Conservation (phyloP, 1,140 invertebrate genomes). For the Papilio helenus region DNA sequence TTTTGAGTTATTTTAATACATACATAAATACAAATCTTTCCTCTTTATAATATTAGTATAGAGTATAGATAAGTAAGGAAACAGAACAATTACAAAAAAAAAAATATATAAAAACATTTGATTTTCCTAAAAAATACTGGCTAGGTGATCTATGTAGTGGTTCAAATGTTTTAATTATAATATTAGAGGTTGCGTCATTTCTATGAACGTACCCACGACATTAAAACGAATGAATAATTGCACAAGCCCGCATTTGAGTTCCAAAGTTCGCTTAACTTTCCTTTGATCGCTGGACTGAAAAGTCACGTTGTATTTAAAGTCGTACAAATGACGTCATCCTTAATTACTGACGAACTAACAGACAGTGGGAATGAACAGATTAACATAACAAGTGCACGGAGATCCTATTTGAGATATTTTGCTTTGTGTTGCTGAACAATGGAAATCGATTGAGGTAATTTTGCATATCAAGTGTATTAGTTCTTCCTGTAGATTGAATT, state of each 20-base stretch:
- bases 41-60: no score
- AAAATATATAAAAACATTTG: no score
- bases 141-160: no score
- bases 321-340: conserved; percentile 9
- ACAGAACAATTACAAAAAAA: no score
- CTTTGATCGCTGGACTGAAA: conserved; percentile 36
- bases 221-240: conserved; percentile 35
- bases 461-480: background rate
- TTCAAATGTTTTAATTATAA: background rate
- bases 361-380: conserved; percentile 1
- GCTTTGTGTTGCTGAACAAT: background rate
- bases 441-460: background rate
- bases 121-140: no score
- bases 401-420: background rate
- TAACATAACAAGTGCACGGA: conserved; percentile 20
- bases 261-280: conserved; percentile 21
- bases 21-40: no score
- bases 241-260: conserved; percentile 35
- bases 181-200: background rate
- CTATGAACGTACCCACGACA: background rate
- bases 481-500: background rate
- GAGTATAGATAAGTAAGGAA: no score
- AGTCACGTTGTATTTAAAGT: conserved; percentile 34
- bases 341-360: conserved; percentile 27
- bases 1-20: no score